A percentile compares a stretch with the other conserved stretches of the same genome.
Evolutionary conservation across 2,888 invertebrate genomes (phyloP).

Genomic region (Agrotis exclamationis): DNA sequence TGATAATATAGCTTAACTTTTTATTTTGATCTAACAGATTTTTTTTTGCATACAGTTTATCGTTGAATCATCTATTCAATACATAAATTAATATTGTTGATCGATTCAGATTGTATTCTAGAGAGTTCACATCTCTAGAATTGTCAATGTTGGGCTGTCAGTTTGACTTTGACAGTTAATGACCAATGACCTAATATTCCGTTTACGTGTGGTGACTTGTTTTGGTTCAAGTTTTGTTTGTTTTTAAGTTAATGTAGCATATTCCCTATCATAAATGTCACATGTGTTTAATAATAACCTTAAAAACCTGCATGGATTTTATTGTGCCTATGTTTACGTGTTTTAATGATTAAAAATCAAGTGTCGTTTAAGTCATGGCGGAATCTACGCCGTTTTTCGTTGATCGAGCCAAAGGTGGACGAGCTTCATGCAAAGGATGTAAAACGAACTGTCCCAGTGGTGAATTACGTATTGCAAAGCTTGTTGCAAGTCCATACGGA

Average conservation of each 20-base stretch:
- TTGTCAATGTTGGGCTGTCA: slow-evolving; percentile 30
- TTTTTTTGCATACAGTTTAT: background rate
- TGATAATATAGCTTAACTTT: background rate
- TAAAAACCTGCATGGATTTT: background rate
- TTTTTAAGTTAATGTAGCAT: slow-evolving; percentile 19
- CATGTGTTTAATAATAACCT: background rate
- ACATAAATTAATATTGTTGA: background rate
- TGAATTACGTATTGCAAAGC: slow-evolving; percentile 94
- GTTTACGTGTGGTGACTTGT: slow-evolving; percentile 3
- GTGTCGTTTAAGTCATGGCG: slow-evolving; percentile 55
- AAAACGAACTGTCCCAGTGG: slow-evolving; percentile 95
- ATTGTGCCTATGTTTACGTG: slow-evolving; percentile 5
- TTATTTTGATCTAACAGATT: background rate
- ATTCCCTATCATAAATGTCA: background rate
- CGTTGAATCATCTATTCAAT: background rate
- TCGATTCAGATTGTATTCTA: too few species aligned
- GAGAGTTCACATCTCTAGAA: slow-evolving; percentile 37
- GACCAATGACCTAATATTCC: too few species aligned
- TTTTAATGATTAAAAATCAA: slow-evolving; percentile 20
- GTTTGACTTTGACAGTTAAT: background rate
- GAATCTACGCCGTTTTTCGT: slow-evolving; percentile 91
- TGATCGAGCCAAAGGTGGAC: slow-evolving; percentile 95
- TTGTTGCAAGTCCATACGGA: slow-evolving; percentile 95
- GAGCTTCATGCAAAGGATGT: slow-evolving; percentile 96
- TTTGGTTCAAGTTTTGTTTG: slow-evolving; percentile 26